Base-by-base conservation (phyloP, 2,113 vertebrate genomes). In the Hydrolagus affinis region DNA sequence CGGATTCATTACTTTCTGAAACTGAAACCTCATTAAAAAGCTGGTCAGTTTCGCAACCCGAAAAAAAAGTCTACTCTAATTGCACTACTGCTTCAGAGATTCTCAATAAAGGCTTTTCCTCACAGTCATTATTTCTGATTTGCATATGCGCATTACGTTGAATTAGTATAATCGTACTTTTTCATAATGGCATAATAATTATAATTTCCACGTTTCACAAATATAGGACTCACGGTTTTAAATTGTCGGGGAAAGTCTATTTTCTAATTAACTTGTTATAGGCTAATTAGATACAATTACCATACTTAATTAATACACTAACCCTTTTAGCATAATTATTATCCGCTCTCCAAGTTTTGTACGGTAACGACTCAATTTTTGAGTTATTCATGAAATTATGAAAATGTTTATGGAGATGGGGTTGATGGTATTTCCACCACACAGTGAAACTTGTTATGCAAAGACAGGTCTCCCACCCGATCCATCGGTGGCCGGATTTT, bases 151-250 rank as follows among this genome's bases (percentile, higher is more conserved):
- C 64, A 66, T 83, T 66, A 83, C 25, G 62, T 3, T 62, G 66
- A 83, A 68, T 83, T 83, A 83, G 78, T 66, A 83, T 68, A 83
- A 83, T 66, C 66, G 66, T 66, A 83, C 64, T 83, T 83, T 60
- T 64, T 60, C 78, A 66, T 68, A 83, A 83, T 9, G 66, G 64
- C 66, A 66, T 21, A 14, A 32, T 77, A 62, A 83, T 83, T 66
- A 68, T 62, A 83, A 83, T 83, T 62, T 66, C 66, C 78, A 83
- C 64, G 59, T 83, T 83, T 83, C 66, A 66, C 32, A 83, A 83
- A 83, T 83, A 83, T 83, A 62, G 62, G 60, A 32, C 78, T 83
- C 66, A 28, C 78, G 66, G 28, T 83, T 83, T 66, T 83, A 62
- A 83, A 66, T 83, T 83, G 60, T 83, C 11, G 60, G 62, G 66